Evolutionary conservation across 2,113 vertebrate genomes (phyloP).

Genomic region (Halcyon senegalensis): DNA sequence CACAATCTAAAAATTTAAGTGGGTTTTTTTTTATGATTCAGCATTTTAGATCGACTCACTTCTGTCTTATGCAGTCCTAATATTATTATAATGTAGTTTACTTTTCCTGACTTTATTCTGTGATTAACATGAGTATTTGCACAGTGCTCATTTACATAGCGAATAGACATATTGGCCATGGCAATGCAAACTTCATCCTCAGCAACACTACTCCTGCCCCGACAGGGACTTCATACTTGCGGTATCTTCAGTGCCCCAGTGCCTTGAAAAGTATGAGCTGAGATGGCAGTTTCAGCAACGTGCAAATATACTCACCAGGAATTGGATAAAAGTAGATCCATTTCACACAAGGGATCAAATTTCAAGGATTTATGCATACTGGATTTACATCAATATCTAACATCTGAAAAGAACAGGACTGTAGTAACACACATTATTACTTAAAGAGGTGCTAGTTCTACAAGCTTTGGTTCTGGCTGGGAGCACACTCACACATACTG

Average conservation of each 20-base stretch:
- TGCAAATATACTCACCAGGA: background rate
- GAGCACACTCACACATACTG: conserved; percentile 11
- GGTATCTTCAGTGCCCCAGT: background rate
- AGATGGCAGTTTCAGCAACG: background rate
- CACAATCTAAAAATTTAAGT: background rate
- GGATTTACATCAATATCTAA: background rate
- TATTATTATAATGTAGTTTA: background rate
- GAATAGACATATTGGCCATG: background rate
- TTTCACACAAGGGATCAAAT: background rate
- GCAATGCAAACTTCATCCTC: background rate
- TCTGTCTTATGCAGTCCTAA: background rate
- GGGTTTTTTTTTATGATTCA: background rate
- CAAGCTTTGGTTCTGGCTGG: conserved; percentile 36
- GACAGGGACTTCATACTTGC: background rate
- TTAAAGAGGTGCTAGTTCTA: background rate
- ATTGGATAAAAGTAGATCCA: background rate
- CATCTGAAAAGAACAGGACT: background rate
- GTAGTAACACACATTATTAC: background rate
- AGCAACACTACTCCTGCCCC: background rate
- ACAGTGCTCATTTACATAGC: background rate
- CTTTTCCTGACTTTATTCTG: background rate
- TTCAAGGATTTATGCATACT: background rate
- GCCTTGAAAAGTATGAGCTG: background rate
- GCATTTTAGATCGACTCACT: background rate
- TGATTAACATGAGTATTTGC: background rate